Evolutionary conservation across 2,888 invertebrate genomes (phyloP).

Genomic region (Campoletis raptor): DNA sequence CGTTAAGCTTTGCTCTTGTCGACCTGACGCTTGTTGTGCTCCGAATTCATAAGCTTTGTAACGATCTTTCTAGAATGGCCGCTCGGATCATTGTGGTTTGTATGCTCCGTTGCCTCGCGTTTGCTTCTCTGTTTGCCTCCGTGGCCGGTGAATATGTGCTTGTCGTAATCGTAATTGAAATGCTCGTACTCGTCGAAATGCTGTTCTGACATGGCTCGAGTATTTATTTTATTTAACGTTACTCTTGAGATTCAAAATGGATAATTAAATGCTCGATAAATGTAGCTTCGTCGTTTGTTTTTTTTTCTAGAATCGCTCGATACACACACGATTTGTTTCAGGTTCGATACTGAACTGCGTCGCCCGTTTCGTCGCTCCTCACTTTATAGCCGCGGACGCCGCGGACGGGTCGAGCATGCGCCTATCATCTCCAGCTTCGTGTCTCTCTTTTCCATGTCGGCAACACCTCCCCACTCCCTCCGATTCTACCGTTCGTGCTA

Average conservation of each 20-base stretch:
- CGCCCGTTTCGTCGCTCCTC: conserved; percentile 45
- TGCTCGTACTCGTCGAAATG: conserved; percentile 97
- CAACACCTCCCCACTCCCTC: conserved; percentile 6
- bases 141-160: conserved; percentile 94
- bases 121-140: conserved; percentile 96
- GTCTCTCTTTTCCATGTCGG: conserved; percentile 32
- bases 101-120: conserved; percentile 94
- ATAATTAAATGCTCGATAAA: background rate
- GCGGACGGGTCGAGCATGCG: conserved; percentile 71
- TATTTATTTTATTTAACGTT: conserved; percentile 24
- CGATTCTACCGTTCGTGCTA: background rate
- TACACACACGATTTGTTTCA: background rate
- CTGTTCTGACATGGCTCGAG: conserved; percentile 90
- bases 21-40: conserved; percentile 90
- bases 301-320: background rate
- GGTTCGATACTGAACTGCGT: conserved; percentile 61
- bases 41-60: conserved; percentile 93
- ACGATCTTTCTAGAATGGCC: conserved; percentile 97
- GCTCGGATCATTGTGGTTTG: conserved; percentile 96
- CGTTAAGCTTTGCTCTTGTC: conserved; percentile 81
- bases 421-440: conserved; percentile 10
- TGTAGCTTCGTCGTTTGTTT: conserved; percentile 1
- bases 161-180: conserved; percentile 97
- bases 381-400: conserved; percentile 75
- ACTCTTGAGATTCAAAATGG: conserved; percentile 5